phyloP scores from a whole-genome alignment of 2,113 vertebrate species.

The Pedetes capensis region DNA sequence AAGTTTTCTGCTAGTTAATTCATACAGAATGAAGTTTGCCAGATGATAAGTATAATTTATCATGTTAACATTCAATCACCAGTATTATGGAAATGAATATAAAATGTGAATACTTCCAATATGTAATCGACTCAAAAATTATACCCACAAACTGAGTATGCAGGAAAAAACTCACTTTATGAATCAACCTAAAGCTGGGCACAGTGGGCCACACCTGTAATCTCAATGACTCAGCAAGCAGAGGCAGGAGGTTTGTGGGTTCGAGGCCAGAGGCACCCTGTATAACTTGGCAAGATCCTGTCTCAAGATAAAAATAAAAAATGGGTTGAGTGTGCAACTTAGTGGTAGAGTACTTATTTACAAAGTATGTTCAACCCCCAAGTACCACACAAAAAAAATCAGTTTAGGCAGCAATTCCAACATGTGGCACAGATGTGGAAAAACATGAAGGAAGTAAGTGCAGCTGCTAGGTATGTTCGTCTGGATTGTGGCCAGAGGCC shows the following conservation, averaged over 20 bases:
- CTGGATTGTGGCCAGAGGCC: not conserved
- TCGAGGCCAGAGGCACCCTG: too few relatives aligned
- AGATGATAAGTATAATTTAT: not conserved
- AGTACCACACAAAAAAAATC: not conserved
- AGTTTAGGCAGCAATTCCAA: not conserved
- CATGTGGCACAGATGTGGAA: not conserved
- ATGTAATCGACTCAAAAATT: not conserved
- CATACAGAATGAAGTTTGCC: not conserved
- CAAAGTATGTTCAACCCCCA: too few relatives aligned
- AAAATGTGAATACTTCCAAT: not conserved
- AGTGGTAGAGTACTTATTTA: too few relatives aligned
- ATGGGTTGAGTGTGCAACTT: too few relatives aligned
- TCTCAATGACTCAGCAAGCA: too few relatives aligned
- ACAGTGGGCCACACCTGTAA: too few relatives aligned
- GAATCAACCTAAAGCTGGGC: not conserved
- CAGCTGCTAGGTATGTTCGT: too few relatives aligned
- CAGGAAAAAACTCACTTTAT: not conserved
- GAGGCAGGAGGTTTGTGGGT: too few relatives aligned
- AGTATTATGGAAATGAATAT: conserved; percentile 10
- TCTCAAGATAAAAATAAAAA: too few relatives aligned
- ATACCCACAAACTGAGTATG: not conserved
- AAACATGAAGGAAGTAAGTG: not conserved
- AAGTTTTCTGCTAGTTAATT: not conserved
- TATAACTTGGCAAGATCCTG: too few relatives aligned
- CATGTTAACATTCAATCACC: not conserved